Evolutionary conservation across 2,888 invertebrate species (phyloP), one percentile per base, ranked within the genome.

Genomic region (Zelleria hepariella): DNA sequence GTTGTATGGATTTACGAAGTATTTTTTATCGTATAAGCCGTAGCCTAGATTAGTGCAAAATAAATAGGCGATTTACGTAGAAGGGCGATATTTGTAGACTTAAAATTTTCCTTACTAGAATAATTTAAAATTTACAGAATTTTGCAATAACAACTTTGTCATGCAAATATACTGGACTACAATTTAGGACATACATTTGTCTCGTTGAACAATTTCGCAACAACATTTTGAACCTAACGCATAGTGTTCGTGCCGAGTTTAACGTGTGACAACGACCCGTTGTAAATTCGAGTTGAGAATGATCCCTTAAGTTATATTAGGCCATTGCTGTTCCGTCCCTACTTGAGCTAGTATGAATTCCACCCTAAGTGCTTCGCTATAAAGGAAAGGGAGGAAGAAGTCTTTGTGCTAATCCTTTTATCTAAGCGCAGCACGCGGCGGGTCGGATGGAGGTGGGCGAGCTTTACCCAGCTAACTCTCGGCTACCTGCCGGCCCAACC

Each of bases 351-450:
- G 51, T 51, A 23, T 20, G 23, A 23, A 51, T 21, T 21, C 23
- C 51, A 51, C 32, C 25, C 54, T 18, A 56, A 32, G 56, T 63
- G 60, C 62, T 63, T 59, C 64, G 66, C 68, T 62, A 65, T 63
- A 62, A 71, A 68, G 67, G 72, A 70, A n/a, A 74, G 68, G 72
- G 67, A 71, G 71, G 70, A 75, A 77, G 75, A 77, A 78, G 74
- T 63, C 62, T 64, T 64, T 74, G 72, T 77, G 75, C 68, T 82
- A 82, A 82, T 81, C 82, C 82, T 73, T 82, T 82, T 84, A 84
- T 84, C 83, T 78, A 71, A 75, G 74, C 72, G 73, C 72, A 78
- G 76, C 83, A 82, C 78, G 72, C 81, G 77, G 75, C 64, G 69
- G 70, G 68, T 70, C 69, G 67, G 68, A 23, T 23, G 57, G 15